Evolutionary conservation across 2,797 vertebrate genomes (phyloP), one percentile per base, ranked within the genome.

Genomic region (Schizopygopsis malacanthus): DNA sequence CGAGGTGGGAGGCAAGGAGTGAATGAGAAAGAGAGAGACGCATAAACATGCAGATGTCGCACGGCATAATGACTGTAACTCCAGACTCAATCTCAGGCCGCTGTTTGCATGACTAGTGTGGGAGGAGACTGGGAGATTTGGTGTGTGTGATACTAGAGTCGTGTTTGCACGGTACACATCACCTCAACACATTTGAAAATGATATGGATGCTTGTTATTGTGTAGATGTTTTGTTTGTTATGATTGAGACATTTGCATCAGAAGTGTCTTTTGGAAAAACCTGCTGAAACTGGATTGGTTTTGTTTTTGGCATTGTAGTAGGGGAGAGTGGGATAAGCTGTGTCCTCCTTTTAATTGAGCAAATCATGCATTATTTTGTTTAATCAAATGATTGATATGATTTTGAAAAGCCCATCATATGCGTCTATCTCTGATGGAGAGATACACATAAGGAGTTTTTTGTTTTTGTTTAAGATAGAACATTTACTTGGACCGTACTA

Each of bases 1-100:
- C 71, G 88, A 80, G 89, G 87, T 86, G 91, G 85, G 78, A 79
- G 63, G 41, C 81, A 79, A 69, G 75, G 67, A 78, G 82, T 65
- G 69, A 88, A 83, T 85, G 84, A 87, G 82, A 78, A 61, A 82
- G 25, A 79, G 81, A 87, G 91, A 87, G 87, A 95, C 93, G 94
- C 95, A 95, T 96, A 96, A 96, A 96, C 96, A 95, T 97, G 95
- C 96, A 97, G 96, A 97, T 97, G 96, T 96, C 96, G 94, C 94
- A 91, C 94, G 94, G 94, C 95, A 96, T 96, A 96, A 96, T 96
- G 94, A 95, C 95, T 94, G 93, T 94, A 95, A 95, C 96, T 95
- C 93, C 94, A 96, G 95, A 96, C 93, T 93, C 94, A 91, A 93
- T 95, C 93, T 94, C 94, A 93, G 95, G 94, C 94, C 94, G 94